Evolutionary conservation across 1,140 invertebrate species (phyloP).

Genomic region (Bombus consobrinus): DNA sequence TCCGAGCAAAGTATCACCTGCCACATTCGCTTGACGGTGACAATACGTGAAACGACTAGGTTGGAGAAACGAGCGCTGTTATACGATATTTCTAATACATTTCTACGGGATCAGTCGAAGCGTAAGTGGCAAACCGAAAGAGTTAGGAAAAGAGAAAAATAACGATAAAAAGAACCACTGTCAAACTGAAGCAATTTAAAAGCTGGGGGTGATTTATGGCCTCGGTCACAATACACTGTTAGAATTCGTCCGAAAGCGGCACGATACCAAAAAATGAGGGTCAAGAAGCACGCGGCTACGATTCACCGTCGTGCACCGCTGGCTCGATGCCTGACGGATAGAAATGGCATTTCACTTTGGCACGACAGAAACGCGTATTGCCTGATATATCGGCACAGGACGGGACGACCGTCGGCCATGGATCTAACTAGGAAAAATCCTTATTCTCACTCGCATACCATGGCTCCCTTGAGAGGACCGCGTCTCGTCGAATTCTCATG

Average conservation of each 20-base stretch:
- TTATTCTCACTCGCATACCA: constrained; percentile 15
- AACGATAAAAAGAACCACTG: no score
- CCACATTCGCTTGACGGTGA: not conserved
- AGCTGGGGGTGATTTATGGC: not conserved
- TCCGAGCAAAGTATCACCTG: not conserved
- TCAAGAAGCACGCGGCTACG: constrained; percentile 37
- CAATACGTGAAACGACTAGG: not conserved
- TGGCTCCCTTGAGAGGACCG: constrained; percentile 2
- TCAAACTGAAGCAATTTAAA: not conserved
- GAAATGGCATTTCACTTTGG: constrained; percentile 44
- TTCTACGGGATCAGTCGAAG: not conserved
- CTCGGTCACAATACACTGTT: not conserved
- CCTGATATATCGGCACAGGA: constrained; percentile 50
- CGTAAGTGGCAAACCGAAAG: not conserved
- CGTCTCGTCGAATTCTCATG: constrained; percentile 48
- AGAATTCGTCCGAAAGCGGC: constrained; percentile 1
- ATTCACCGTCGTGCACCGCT: constrained; percentile 16
- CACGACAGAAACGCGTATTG: constrained; percentile 48
- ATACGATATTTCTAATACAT: not conserved
- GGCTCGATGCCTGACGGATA: constrained; percentile 52
- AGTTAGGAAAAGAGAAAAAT: no score
- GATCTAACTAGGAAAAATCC: constrained; percentile 50
- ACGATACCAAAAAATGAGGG: constrained; percentile 29
- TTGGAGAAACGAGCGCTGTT: no score
- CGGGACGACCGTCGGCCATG: constrained; percentile 18